Base-by-base conservation (phyloP, 2,113 vertebrate species). In the Indicator maculatus region DNA sequence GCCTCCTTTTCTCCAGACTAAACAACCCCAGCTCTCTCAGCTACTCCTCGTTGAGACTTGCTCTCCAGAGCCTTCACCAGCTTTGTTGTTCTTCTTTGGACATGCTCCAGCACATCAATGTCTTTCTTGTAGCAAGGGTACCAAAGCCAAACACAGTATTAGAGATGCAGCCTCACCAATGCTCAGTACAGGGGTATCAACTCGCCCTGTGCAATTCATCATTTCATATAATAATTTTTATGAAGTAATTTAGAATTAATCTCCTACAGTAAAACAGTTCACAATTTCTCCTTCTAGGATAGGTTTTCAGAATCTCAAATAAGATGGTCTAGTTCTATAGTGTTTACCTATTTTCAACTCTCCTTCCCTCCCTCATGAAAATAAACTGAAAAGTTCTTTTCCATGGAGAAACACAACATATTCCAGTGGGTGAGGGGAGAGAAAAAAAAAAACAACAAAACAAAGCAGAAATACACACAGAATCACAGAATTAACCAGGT, bases 141-240 rank as follows among this genome's bases (percentile, higher is more conserved):
- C 39, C 39, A 41, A 41, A 41, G 12, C 12, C 39, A 41, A 41
- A 41, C 11, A 41, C 39, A 41, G 39, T 41, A 41, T 41, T 41
- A 10, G 39, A 41, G 39, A 41, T 41, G 39, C 12, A 41, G 39
- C 39, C 39, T 41, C 39, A 10, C 9, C 39, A 41, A 10, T 41
- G 39, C 39, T 41, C 9, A 41, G 39, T 41, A 41, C 39, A 41
- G 39, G 39, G 10, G 39, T 41, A 41, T 41, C 39, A 41, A 17
- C 9, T 31, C 1, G 0, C 9, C 13, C 20, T 66, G 31, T 18
- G 47, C n/a, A 56, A 77, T 39, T 67, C 3, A 11, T 7, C 20
- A 45, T 45, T 73, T 79, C 10, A 38, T 17, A 4, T 8, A 71
- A 61, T 16, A 36, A 16, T 50, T 61, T 82, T 74, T 63, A 80